Conservation (phyloP, 2,113 vertebrate species). For the Paramisgurnus dabryanus region DNA sequence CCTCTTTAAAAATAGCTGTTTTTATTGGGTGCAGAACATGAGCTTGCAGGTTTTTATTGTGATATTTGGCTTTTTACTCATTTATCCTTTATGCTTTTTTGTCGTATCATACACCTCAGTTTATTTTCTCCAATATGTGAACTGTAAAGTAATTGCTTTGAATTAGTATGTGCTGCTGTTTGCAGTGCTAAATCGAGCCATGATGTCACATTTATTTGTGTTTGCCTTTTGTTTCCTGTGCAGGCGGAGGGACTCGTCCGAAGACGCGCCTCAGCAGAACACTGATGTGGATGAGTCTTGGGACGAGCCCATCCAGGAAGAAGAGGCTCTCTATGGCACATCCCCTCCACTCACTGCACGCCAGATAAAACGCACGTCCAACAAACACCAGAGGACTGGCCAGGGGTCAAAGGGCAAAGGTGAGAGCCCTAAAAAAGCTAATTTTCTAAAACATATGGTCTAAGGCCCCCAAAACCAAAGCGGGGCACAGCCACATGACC, state of each 20-base stretch:
- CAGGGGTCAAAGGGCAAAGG: slow-evolving; percentile 73
- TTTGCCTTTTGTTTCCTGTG: slow-evolving; percentile 36
- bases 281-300: slow-evolving; percentile 83
- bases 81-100: no score
- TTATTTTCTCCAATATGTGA: no score
- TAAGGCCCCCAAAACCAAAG: background rate
- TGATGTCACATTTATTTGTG: background rate
- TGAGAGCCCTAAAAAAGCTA: slow-evolving; percentile 48
- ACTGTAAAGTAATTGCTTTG: no score
- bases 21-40: no score
- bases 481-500: background rate
- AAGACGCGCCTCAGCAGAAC: slow-evolving; percentile 74
- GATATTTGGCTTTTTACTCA: no score
- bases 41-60: no score
- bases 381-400: slow-evolving; percentile 85
- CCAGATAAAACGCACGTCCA: slow-evolving; percentile 92
- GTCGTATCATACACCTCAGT: no score
- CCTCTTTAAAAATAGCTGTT: no score
- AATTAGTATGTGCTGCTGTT: no score
- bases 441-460: slow-evolving; percentile 17
- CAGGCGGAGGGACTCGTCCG: slow-evolving; percentile 76
- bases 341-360: slow-evolving; percentile 90
- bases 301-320: slow-evolving; percentile 83
- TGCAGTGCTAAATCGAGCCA: background rate
- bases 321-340: slow-evolving; percentile 78